phyloP scores from a whole-genome alignment of 53 echinoderm and acorn worm genomes.

The Zoroaster sp. region DNA sequence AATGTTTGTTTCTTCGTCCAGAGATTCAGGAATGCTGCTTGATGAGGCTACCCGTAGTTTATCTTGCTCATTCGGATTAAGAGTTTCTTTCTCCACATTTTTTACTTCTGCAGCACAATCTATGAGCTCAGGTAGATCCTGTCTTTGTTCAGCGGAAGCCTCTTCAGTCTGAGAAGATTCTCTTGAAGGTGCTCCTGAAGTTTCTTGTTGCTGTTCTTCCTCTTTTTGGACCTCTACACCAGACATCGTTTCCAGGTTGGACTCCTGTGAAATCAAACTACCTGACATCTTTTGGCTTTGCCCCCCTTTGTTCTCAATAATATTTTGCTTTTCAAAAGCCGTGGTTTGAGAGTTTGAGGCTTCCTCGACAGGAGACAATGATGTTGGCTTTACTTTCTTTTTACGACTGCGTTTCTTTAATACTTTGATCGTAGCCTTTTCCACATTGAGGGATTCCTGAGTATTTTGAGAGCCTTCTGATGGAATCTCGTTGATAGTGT shows the following conservation, averaged over 20 bases:
- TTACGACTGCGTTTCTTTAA: neutral
- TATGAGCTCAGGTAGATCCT: neutral
- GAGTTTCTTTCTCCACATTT: neutral
- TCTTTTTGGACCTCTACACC: neutral
- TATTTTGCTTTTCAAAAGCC: neutral
- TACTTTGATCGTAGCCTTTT: neutral
- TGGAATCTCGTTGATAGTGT: neutral
- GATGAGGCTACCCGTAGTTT: neutral
- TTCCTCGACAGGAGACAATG: neutral
- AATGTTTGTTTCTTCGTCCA: neutral
- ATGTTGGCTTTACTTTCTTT: neutral
- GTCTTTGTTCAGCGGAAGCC: neutral
- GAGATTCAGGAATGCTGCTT: neutral
- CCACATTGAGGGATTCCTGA: neutral
- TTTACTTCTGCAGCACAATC: neutral
- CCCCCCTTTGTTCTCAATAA: neutral
- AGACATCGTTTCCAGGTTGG: neutral
- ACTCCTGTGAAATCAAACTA: neutral
- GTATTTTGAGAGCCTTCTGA: neutral
- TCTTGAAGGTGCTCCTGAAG: neutral
- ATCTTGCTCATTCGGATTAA: neutral
- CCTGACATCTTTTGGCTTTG: neutral
- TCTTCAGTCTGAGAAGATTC: neutral
- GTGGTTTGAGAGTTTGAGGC: neutral
- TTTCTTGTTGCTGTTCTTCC: neutral